Conservation (phyloP, 2,888 invertebrate genomes). For the Leucophora obtusa region DNA sequence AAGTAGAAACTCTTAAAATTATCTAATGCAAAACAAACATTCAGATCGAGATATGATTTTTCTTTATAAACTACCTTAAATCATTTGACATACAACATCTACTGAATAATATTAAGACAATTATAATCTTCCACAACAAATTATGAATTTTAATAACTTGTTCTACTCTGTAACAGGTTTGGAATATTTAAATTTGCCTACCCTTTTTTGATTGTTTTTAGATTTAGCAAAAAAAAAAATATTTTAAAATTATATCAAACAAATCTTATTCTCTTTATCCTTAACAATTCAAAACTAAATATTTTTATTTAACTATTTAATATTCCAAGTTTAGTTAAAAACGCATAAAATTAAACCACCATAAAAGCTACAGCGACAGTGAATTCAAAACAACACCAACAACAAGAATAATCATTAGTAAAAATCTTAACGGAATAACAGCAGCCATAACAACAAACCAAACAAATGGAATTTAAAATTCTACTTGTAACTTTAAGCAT, state of each 20-base stretch:
- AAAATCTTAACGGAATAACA: constrained; percentile 54
- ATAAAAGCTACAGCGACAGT: constrained; percentile 30
- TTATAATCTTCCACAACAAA: neutral
- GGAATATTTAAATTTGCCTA: constrained; percentile 43
- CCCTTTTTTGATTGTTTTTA: constrained; percentile 18
- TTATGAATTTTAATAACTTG: neutral
- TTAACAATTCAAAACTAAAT: neutral
- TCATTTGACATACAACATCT: neutral
- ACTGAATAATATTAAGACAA: neutral
- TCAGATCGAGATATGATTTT: too few species aligned
- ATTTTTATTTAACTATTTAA: constrained; percentile 51
- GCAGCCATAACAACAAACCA: constrained; percentile 32
- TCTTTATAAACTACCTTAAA: too few species aligned
- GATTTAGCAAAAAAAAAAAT: neutral
- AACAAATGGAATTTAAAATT: constrained; percentile 46
- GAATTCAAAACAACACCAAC: constrained; percentile 3
- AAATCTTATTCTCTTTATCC: constrained; percentile 12
- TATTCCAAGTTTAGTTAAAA: constrained; percentile 56
- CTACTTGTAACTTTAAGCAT: constrained; percentile 41
- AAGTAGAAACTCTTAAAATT: too few species aligned
- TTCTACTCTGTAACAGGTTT: constrained; percentile 26
- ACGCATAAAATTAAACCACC: constrained; percentile 61
- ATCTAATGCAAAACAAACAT: too few species aligned
- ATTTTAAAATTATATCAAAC: constrained; percentile 32
- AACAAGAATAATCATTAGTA: constrained; percentile 45